Evolutionary conservation across 2,113 vertebrate genomes (phyloP), one percentile per base, ranked within the genome.

Genomic region (Suricata suricatta): DNA sequence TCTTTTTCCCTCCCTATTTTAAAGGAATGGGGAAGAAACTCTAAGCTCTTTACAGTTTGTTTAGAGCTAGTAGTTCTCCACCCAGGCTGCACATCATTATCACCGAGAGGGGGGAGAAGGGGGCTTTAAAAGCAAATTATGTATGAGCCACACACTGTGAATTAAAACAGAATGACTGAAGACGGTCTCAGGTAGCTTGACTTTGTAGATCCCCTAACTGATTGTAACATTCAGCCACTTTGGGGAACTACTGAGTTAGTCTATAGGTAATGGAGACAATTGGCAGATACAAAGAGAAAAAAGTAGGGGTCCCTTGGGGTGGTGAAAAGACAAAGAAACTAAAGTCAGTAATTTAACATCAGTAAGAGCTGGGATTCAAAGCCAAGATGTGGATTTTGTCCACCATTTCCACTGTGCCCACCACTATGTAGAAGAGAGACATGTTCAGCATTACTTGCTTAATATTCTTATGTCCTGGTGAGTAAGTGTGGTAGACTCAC

Each of bases 121-220:
- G 10, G 11, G 38, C 23, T 93, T 21, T 84, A 71, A 69, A 92
- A 89, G 29, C 0, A 1, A 95, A 85, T 68, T 68, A 19, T 38
- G 17, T 10, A 47, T 87, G 27, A 44, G 23, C 47, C 31, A 82
- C n/a, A 69, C 15, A 81, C 33, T 12, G 44, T 27, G 29, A 84
- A 95, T 91, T 91, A 93, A 92, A 76, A 54, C 50, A 82, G 11
- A 96, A 60, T 41, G 50, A 76, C 14, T 74, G 41, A 52, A 63
- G 38, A 76, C 64, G 41, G 79, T 4, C 72, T 89, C 10, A 85
- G 71, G 8, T 50, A 33, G 44, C 33, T n/a, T 25, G 7, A 69
- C 6, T 38, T 88, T 54, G 10, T 83, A 47, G 79, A 54, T 97
- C 71, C 25, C 29, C 27, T 17, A 88, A 35, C 13, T 52, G 12